A percentile compares a stretch with the other conserved stretches of the same genome.
phyloP scores from a whole-genome alignment of 2,888 invertebrate species.

The Xylota sylvarum region DNA sequence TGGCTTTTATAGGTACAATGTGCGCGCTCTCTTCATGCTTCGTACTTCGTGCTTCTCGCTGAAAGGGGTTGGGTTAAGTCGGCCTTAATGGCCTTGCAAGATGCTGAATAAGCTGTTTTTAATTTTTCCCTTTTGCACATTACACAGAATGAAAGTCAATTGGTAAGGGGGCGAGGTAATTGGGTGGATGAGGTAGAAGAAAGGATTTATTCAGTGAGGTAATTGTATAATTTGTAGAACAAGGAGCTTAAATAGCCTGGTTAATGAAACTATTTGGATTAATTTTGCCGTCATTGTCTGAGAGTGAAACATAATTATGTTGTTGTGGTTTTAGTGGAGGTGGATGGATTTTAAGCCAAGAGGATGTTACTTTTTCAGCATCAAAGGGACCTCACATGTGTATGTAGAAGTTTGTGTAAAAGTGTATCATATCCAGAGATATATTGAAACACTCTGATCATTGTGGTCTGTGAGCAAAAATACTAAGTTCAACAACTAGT shows the following conservation, averaged over 20 bases:
- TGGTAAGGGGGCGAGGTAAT: constrained; percentile 8
- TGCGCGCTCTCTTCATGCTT: constrained; percentile 15
- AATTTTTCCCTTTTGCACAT: constrained; percentile 40
- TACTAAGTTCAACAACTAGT: too few relatives aligned
- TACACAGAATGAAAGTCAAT: constrained; percentile 13
- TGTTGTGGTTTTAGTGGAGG: neutral
- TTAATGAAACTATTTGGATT: neutral
- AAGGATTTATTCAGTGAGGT: constrained; percentile 15
- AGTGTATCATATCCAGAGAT: too few relatives aligned
- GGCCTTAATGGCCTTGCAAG: constrained; percentile 62
- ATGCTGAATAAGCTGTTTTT: constrained; percentile 65
- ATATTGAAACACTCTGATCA: too few relatives aligned
- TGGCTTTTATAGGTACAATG: constrained; percentile 45
- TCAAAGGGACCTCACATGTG: too few relatives aligned
- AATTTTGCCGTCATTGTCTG: neutral
- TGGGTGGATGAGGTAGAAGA: neutral
- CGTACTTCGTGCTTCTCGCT: constrained; percentile 18
- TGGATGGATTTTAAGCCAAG: neutral
- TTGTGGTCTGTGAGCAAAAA: too few relatives aligned
- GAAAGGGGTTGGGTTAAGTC: constrained; percentile 35
- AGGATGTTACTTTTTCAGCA: neutral
- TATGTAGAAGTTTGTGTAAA: too few relatives aligned
- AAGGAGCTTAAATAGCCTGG: neutral
- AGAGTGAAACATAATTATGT: neutral
- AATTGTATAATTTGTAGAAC: constrained; percentile 36